Evolutionary conservation across 2,113 vertebrate genomes (phyloP), one percentile per base, ranked within the genome.

Genomic region (Phyllopteryx taeniolatus): DNA sequence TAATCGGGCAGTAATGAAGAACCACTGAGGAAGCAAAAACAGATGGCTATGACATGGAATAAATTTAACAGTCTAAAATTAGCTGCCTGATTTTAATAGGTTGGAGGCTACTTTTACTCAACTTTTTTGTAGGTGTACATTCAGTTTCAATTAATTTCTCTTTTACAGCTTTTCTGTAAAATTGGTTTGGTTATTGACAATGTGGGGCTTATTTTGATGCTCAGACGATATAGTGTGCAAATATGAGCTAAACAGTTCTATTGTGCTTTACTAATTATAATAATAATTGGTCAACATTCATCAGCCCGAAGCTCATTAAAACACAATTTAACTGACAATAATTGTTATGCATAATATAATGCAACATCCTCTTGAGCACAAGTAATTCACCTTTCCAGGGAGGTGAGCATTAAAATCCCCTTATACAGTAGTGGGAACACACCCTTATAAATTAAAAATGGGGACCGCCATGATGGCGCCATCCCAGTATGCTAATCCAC

Each of bases 1-100:
- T 89, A 90, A 89, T 87, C 76, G 83, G 78, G 79, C 73, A 54
- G 76, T 83, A 84, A 89, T 85, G 77, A 85, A 70, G 74, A 83
- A 84, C 84, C 84, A 76, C 75, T 57, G 79, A 71, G 78, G 64
- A 54, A 19, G 79, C 76, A 82, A 8, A 46, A 66, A 47, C n/a
- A 66, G 43, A 47, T 47, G 62, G 42, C 62, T 65, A 22, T 81
- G 80, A 85, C 84, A 66, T 61, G 72, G 71, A 80, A 70, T 84
- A 76, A 83, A 84, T 86, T 51, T 83, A 75, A 86, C 80, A 57
- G 77, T 62, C 74, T 73, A 77, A 78, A 81, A 84, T 85, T 76
- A 87, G 73, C 71, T 35, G 4, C 13, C 63, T 72, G 76, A 83
- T 84, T 84, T 80, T 68, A 82, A 86, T 44, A 71, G 74, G 81